Evolutionary conservation across 2,888 invertebrate genomes (phyloP), one percentile per base, ranked within the genome.

Genomic region (Atrina japonica): DNA sequence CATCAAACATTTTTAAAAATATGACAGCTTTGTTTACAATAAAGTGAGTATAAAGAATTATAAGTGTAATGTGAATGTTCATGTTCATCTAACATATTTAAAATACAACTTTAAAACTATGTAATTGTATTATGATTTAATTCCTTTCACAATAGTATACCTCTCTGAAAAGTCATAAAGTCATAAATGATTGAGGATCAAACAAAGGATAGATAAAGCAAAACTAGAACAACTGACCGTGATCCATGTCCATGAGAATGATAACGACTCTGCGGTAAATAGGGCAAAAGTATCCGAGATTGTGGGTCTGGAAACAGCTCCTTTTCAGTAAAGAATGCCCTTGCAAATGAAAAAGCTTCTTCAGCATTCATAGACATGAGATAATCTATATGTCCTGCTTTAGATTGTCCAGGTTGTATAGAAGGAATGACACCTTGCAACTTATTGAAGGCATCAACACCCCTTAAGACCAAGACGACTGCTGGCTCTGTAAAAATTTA

Each of bases 281-380:
- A 88, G 5, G 78, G 78, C 66, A 86, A 70, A 76, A 88, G 64
- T 3, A 77, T 75, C 45, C 88, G 72, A 0, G 82, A 72, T n/a
- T 75, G 58, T 0, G 80, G 80, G 67, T 89, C 88, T 6, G 84
- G 68, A 73, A 82, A 87, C 47, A 89, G 75, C 67, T 89, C 89
- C 16, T 68, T 71, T 30, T 84, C 84, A 18, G 75, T 78, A 75
- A 88, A 89, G 81, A 89, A 89, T 30, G 86, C 75, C 3, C 83
- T 71, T 6, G 82, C 75, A 29, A 83, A 85, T 0, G 80, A 73
- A 72, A 86, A 88, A 0, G 89, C 82, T 45, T 87, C 80, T 66
- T 86, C 85, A 0, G 86, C 78, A 23, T 83, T 85, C 60, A 81
- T 75, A 2, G 87, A 83, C 80, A 89, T 82, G n/a, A 88, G 60